Conservation (phyloP, 2,113 vertebrate genomes). For the Dissostichus mawsoni region DNA sequence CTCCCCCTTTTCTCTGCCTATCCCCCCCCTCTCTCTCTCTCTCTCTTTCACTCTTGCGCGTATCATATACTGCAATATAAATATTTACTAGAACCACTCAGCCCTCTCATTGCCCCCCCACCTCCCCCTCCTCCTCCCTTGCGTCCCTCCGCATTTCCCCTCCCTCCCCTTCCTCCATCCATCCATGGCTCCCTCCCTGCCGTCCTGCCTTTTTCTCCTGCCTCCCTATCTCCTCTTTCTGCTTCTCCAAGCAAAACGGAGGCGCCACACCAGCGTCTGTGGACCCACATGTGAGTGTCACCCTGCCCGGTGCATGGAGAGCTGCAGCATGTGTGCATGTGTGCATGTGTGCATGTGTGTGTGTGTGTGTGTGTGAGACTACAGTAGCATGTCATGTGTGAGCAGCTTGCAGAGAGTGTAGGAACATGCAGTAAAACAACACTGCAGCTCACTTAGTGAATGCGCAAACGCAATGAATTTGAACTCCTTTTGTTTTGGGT, state of each 20-base stretch:
- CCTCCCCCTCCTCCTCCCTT: conserved; percentile 20
- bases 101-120: conserved; percentile 67
- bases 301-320: conserved; percentile 61
- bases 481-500: not conserved
- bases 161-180: conserved; percentile 37
- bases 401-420: conserved; percentile 42
- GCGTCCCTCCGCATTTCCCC: conserved; percentile 60
- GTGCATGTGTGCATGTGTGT: not conserved
- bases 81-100: conserved; percentile 88
- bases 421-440: conserved; percentile 25
- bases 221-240: conserved; percentile 80
- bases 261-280: conserved; percentile 69
- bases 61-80: conserved; percentile 88
- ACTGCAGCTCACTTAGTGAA: conserved; percentile 26
- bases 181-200: conserved; percentile 67
- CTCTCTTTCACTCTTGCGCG: conserved; percentile 69
- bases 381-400: conserved; percentile 60
- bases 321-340: conserved; percentile 8
- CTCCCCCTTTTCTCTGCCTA: conserved; percentile 49
- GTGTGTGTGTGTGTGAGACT: not conserved
- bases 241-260: conserved; percentile 84
- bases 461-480: no score
- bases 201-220: conserved; percentile 64
- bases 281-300: conserved; percentile 81
- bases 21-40: conserved; percentile 22